These are phyloP conservation scores for Sialis fuliginosa DNA, from an alignment of 2,888 invertebrate genomes.

Conservation along the genomic window DNA sequence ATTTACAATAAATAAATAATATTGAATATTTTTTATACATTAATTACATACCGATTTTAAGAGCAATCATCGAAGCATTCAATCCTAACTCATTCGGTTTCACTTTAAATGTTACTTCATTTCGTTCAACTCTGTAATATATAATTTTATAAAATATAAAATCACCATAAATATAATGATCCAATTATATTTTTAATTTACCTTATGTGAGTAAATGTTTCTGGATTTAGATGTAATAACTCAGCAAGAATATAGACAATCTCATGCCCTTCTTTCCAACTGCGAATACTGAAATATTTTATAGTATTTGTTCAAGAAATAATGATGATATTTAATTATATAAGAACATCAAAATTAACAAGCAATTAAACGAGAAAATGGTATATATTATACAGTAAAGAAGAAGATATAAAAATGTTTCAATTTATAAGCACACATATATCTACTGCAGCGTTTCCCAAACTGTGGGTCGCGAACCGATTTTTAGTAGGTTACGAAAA, in stretches of 20 bases:
- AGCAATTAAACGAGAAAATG: too few relatives aligned
- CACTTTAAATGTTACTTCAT: constrained; percentile 64
- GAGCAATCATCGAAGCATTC: constrained; percentile 48
- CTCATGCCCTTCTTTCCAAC: constrained; percentile 55
- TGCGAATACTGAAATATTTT: constrained; percentile 27
- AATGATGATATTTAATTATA: too few relatives aligned
- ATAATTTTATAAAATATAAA: background rate
- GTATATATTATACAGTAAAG: too few relatives aligned
- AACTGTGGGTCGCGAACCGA: too few relatives aligned
- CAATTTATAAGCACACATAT: too few relatives aligned
- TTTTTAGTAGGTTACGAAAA: too few relatives aligned
- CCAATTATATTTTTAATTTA: constrained; percentile 20
- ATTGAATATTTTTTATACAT: background rate
- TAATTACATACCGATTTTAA: constrained; percentile 37
- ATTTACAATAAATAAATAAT: constrained; percentile 11
- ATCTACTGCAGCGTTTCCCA: too few relatives aligned
- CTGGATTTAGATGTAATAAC: constrained; percentile 45
- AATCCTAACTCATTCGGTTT: constrained; percentile 42
- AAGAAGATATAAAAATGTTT: too few relatives aligned
- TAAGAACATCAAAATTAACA: too few relatives aligned
- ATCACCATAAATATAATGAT: background rate
- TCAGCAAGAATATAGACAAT: constrained; percentile 52
- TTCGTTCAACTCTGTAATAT: constrained; percentile 44
- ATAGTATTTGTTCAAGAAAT: too few relatives aligned
- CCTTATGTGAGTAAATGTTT: constrained; percentile 44